Percentiles rank a stretch among this genome's conserved stretches.
phyloP scores from a whole-genome alignment of 2,797 vertebrate species.

The Gobio occitaniae region DNA sequence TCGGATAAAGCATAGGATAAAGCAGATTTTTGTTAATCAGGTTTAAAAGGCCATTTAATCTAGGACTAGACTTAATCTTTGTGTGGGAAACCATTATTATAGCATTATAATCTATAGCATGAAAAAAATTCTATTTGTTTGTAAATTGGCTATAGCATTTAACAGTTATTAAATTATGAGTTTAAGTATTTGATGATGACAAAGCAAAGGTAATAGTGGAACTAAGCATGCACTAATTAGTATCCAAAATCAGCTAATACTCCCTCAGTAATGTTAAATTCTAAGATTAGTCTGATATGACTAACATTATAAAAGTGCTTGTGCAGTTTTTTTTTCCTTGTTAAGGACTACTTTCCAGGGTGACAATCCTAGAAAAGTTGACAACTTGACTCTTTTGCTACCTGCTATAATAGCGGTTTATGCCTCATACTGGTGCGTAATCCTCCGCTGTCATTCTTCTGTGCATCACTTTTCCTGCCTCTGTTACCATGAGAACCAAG shows the following conservation, averaged over 20 bases:
- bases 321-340: neutral
- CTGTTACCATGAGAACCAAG: slow-evolving; percentile 43
- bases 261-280: neutral
- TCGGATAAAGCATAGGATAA: no score
- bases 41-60: no score
- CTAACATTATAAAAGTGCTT: slow-evolving; percentile 21
- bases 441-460: slow-evolving; percentile 28
- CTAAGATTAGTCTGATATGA: slow-evolving; percentile 11
- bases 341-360: neutral
- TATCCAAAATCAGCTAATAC: neutral
- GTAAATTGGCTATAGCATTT: neutral
- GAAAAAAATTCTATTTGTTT: neutral
- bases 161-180: neutral
- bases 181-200: neutral
- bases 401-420: slow-evolving; percentile 31
- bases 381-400: slow-evolving; percentile 31
- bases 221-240: neutral
- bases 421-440: slow-evolving; percentile 17
- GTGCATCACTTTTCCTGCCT: slow-evolving; percentile 26
- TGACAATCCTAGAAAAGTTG: slow-evolving; percentile 22
- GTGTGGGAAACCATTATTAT: no score
- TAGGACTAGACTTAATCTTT: no score
- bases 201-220: neutral
- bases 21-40: no score
- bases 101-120: neutral